phyloP scores from a whole-genome alignment of 1,140 invertebrate genomes.

The Stegodyphus dumicola region DNA sequence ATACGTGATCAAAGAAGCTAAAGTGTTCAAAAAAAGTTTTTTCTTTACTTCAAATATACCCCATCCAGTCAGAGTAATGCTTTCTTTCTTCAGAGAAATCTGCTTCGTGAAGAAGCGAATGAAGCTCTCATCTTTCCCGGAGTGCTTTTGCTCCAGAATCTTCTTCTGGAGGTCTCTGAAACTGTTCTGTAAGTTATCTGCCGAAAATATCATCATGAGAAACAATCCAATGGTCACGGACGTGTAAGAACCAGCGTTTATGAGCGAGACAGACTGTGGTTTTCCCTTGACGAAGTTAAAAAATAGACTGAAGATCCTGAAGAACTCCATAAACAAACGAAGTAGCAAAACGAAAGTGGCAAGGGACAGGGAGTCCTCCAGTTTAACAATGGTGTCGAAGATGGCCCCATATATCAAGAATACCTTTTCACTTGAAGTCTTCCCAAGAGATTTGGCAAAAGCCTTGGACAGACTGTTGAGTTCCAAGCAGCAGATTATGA shows the following conservation, averaged over 20 bases:
- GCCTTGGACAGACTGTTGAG: neutral
- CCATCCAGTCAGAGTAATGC: constrained; percentile 15
- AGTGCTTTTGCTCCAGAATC: too few relatives aligned
- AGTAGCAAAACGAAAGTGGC: neutral
- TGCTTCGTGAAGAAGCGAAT: neutral
- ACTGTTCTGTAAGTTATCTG: constrained; percentile 7
- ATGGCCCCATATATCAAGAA: neutral
- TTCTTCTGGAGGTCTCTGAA: neutral
- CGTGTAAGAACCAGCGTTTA: too few relatives aligned
- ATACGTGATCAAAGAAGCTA: constrained; percentile 36
- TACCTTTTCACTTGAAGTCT: too few relatives aligned
- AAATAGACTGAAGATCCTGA: too few relatives aligned
- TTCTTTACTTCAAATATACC: constrained; percentile 47
- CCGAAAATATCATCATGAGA: neutral
- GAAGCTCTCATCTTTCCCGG: too few relatives aligned
- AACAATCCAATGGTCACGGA: neutral
- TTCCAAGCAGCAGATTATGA: constrained; percentile 19
- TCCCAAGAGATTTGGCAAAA: neutral
- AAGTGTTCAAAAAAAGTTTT: constrained; percentile 22
- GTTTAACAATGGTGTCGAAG: constrained; percentile 1
- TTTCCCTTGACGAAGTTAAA: too few relatives aligned
- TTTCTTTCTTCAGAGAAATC: constrained; percentile 2
- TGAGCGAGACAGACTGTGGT: too few relatives aligned
- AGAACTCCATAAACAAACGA: too few relatives aligned
- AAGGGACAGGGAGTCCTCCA: constrained; percentile 18